Evolutionary conservation across 2,888 invertebrate species (phyloP), one percentile per base, ranked within the genome.

Genomic region (Frankliniella fusca): DNA sequence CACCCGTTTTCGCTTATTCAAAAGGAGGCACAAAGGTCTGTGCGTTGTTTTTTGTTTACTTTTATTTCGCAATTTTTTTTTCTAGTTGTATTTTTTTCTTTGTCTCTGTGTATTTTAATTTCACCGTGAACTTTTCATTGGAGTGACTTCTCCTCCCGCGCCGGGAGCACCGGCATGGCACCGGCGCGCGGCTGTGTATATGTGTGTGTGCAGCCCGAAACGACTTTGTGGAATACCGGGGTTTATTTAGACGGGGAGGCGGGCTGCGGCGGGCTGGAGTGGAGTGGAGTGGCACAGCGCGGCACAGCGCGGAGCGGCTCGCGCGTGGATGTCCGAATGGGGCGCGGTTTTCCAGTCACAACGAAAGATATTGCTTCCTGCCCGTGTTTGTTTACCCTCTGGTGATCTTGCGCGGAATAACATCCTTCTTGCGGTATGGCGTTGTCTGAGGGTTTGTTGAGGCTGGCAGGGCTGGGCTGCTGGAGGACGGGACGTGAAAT

Each of bases 191-290:
- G 38, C 38, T 38, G 38, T 38, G 38, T 54, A 7, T 18, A 9
- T 54, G 54, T 54, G 18, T 54, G 54, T 54, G 54, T 54, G 54
- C 54, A 18, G 15, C 54, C 15, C 12, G 54, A 54, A 54, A 54
- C 54, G 54, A 54, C 18, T 54, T 54, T 12, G 65, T 65, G 65
- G 65, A 90, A 90, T 90, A 90, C 90, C 90, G 90, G 90, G 90
- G 90, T 90, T 90, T 90, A 88, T 86, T 88, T 87, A 87, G 87
- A 87, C 86, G 87, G 87, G 38, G 87, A 87, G 38, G 86, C 85
- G 80, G 79, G 70, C 81, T 2, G 3, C 3, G 38, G 38, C 38
- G 38, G 38, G 76, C 86, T 86, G 88, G 88, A 88, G 83, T 83
- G 86, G 81, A 61, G 81, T 23, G 84, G 82, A 81, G 84, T 81